phyloP scores from a whole-genome alignment of 2,888 invertebrate species.

The Mesoligia furuncula region DNA sequence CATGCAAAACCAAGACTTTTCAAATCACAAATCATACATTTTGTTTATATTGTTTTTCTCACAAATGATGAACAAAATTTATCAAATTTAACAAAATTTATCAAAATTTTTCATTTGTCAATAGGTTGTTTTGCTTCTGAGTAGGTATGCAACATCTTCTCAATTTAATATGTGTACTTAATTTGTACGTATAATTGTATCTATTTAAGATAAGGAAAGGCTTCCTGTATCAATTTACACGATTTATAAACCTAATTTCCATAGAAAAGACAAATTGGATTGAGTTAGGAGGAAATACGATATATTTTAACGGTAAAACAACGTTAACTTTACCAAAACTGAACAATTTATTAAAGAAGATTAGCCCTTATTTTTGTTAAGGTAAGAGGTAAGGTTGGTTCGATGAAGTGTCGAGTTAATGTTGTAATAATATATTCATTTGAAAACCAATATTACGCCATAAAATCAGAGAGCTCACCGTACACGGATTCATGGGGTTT shows the following conservation, averaged over 20 bases:
- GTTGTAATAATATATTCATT: constrained; percentile 48
- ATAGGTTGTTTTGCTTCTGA: neutral
- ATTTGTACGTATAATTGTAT: constrained; percentile 37
- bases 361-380: constrained; percentile 4
- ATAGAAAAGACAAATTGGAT: constrained; percentile 61
- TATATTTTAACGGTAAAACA: constrained; percentile 39
- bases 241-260: constrained; percentile 54
- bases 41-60: neutral
- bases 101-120: neutral
- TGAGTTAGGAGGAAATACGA: constrained; percentile 54
- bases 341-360: neutral
- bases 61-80: neutral
- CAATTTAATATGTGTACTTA: neutral
- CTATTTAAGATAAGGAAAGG: constrained; percentile 39
- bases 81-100: neutral
- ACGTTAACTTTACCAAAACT: neutral
- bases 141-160: neutral
- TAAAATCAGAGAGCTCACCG: constrained; percentile 53
- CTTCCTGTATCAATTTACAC: constrained; percentile 52
- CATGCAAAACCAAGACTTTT: no score
- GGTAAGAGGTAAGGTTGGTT: neutral
- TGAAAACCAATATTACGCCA: constrained; percentile 60
- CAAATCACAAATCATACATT: no score
- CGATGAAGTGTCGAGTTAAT: neutral
- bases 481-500: constrained; percentile 40